These are phyloP conservation scores for Odocoileus hemionus DNA, from an alignment of 2,113 vertebrate genomes.

Conservation along the genomic window DNA sequence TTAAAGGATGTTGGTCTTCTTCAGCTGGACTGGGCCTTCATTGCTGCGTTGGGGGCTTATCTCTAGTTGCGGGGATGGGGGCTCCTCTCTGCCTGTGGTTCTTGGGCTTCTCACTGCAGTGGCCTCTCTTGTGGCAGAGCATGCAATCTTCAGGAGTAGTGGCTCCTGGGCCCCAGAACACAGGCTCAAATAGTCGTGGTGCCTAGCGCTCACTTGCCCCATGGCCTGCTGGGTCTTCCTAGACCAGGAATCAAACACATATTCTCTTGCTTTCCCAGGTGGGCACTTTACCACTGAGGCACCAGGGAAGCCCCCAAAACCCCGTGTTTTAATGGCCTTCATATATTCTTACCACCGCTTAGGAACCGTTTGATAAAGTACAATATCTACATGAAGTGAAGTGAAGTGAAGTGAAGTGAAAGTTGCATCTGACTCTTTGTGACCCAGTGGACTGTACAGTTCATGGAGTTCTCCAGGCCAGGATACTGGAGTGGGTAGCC, in stretches of 20 bases:
- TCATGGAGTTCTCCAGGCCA: not conserved
- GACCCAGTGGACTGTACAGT: accelerated
- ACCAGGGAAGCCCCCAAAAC: not conserved
- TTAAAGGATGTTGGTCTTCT: not conserved
- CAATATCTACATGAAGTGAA: not conserved
- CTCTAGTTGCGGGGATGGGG: not conserved
- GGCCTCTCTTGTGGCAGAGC: not conserved
- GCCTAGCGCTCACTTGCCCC: accelerated
- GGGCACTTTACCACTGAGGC: not conserved
- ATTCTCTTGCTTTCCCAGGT: not conserved
- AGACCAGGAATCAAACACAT: accelerated
- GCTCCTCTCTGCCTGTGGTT: not conserved
- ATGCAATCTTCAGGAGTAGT: not conserved
- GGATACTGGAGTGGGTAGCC: not conserved
- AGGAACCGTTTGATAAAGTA: not conserved
- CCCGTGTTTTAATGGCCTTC: not conserved
- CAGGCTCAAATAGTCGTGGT: accelerated
- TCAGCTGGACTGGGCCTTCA: not conserved
- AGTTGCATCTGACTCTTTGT: accelerated
- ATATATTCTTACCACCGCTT: no score
- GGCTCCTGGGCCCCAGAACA: accelerated
- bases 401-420: not conserved
- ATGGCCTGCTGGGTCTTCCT: not conserved
- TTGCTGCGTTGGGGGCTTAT: not conserved
- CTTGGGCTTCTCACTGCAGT: not conserved